Evolutionary conservation across 2,888 invertebrate genomes (phyloP), one percentile per base, ranked within the genome.

Genomic region (Reticulitermes lucifugus): DNA sequence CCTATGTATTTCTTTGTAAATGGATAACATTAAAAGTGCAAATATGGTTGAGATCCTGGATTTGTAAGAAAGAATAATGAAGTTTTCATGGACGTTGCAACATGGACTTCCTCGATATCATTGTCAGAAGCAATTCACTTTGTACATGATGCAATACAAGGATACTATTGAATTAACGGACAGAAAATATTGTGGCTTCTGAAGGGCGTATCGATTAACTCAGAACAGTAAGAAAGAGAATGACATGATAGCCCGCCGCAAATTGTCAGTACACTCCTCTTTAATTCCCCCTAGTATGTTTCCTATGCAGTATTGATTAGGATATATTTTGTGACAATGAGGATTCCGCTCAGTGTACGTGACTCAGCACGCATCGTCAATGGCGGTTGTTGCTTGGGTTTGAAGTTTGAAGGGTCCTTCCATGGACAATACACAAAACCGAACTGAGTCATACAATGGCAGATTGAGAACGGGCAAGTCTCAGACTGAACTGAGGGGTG

Each of bases 291-390:
- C 3, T 14, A 70, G 14, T 29, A 18, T 70, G n/a, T 29, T 70
- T 9, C 70, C 70, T 18, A 73, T 73, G 73, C 41, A 29, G 41
- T 73, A 73, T 73, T 41, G 73, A 73, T 73, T 73, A 18, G 21
- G 65, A 65, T 4, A 65, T 10, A 65, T 65, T 65, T 65, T 25
- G 65, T 65, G 9, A 65, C 65, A 65, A 12, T 65, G 65, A 65
- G 65, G 25, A 65, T 65, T 12, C 65, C n/a, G 65, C 9, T 25
- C 65, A 25, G 2, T 73, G 55, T 79, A 80, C 80, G 80, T 80
- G 80, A 80, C 80, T 80, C 80, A 80, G 51, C 80, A 35, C 59
- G 22, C 59, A 55, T 59, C 80, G 35, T 80, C 35, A 59, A 80
- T 80, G 80, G 79, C 29, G n/a, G 79, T 55, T 29, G 79, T 70